Evolutionary conservation across 1,140 invertebrate species (phyloP).

Genomic region (Drosophila mauritiana): DNA sequence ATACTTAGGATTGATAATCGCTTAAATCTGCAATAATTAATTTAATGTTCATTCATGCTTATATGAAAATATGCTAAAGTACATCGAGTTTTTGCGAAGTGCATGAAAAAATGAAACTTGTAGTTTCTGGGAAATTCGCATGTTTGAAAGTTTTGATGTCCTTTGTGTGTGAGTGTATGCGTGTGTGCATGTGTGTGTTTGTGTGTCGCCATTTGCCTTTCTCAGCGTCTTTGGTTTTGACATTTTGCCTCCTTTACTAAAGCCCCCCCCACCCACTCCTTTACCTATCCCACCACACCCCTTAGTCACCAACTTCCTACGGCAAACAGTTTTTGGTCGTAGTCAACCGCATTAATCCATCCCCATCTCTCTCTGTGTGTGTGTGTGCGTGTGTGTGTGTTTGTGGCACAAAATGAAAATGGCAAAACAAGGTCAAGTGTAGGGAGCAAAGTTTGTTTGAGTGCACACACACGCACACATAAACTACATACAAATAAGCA

Average conservation of each 20-base stretch:
- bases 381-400: conserved; percentile 24
- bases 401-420: conserved; percentile 72
- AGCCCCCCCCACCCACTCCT: background rate
- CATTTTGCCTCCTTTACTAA: conserved; percentile 30
- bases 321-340: conserved; percentile 44
- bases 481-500: conserved; percentile 16
- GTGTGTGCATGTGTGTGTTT: background rate
- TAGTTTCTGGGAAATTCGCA: conserved; percentile 11
- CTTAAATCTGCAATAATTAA: too few relatives aligned
- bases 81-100: background rate
- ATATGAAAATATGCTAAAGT: too few relatives aligned
- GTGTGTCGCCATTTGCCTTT: conserved; percentile 34
- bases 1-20: too few relatives aligned
- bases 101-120: conserved; percentile 8
- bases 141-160: conserved; percentile 7
- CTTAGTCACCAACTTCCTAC: background rate
- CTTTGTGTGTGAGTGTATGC: background rate
- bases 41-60: too few relatives aligned
- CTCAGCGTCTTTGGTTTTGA: conserved; percentile 64
- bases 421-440: conserved; percentile 81
- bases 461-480: conserved; percentile 55
- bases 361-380: conserved; percentile 37
- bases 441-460: conserved; percentile 80
- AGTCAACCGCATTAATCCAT: conserved; percentile 67
- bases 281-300: background rate